phyloP scores from a whole-genome alignment of 2,113 vertebrate species.

The Sterrhoptilus dennistouni region DNA sequence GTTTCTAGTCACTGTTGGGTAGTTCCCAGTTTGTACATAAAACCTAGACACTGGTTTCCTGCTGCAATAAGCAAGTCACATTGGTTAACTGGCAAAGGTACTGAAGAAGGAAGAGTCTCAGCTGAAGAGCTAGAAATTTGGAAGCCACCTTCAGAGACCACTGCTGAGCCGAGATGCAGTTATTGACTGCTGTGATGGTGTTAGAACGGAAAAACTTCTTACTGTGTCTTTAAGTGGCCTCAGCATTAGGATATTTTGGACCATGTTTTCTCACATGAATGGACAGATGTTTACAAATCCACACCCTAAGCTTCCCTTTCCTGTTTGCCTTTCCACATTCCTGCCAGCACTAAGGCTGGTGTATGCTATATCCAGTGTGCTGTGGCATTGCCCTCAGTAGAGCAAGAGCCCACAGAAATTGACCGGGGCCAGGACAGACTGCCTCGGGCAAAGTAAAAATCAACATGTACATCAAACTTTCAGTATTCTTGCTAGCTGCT shows the following conservation, averaged over 20 bases:
- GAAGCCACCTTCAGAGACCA: neutral
- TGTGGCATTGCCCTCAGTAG: accelerated
- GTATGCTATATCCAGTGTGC: accelerated
- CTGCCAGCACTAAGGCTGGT: too few relatives aligned
- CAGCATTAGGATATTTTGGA: accelerated
- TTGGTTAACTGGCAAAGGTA: accelerated
- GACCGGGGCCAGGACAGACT: accelerated
- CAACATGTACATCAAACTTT: accelerated
- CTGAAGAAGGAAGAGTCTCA: neutral
- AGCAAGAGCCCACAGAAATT: neutral
- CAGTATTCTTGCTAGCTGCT: accelerated
- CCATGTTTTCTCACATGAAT: accelerated
- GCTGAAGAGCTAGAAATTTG: too few relatives aligned
- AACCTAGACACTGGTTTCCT: accelerated
- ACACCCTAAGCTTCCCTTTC: neutral
- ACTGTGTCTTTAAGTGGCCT: neutral
- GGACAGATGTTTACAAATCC: accelerated
- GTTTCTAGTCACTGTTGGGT: accelerated
- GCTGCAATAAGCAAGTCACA: too few relatives aligned
- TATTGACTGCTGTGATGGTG: neutral
- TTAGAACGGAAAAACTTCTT: accelerated
- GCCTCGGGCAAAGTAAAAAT: neutral
- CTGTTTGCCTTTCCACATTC: neutral
- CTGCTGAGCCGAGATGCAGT: neutral
- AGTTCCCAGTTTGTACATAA: neutral